Base-by-base conservation (phyloP, 92 coral and sea anemone genomes). In the Micromussa lordhowensis region DNA sequence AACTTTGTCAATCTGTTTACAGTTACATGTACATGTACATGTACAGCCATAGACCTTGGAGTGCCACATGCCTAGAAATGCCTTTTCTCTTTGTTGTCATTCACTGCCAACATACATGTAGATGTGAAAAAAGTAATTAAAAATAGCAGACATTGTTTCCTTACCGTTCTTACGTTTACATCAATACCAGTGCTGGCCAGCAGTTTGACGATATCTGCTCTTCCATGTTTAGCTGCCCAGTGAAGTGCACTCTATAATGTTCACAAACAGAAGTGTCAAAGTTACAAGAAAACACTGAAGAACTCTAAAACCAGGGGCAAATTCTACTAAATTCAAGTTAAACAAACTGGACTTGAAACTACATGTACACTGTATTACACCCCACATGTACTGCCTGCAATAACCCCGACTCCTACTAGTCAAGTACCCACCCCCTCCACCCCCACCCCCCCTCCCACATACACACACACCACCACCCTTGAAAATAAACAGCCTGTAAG, bases 191-290 rank as follows among this genome's bases (percentile, higher is more conserved):
- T 92, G 15, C 90, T 85, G 13, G 91, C 94, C 76, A 97, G 78
- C 24, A 94, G 64, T 40, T 92, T 88, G 19, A 95, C 96, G 79
- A 94, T 88, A 19, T 95, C 96, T 8, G 54, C 80, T 58, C 93
- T 88, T 68, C 99, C 99, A 77, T 94, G 96, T 83, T 95, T 97
- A 8, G 99, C 98, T 17, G 98, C 99, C 99, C 99, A 97, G 90
- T 97, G 99, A 26, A 97, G 89, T 54, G 98, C 99, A 55, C 97
- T 97, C 99, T 97, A 49, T 57, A 83, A 32, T 29, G 28, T 61
- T 24, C 36, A 88, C 13, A 22, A 69, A 55, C 58, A n/a, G 35
- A 6, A 77, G 51, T 44, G 51, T 44, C 29, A 66, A 21, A 61
- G 29, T 61, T 61, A 61, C 68, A 21, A 61, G 16, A 61, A 22